Conservation (phyloP, 2,888 invertebrate species). For the Brachynemurus nebulosus region DNA sequence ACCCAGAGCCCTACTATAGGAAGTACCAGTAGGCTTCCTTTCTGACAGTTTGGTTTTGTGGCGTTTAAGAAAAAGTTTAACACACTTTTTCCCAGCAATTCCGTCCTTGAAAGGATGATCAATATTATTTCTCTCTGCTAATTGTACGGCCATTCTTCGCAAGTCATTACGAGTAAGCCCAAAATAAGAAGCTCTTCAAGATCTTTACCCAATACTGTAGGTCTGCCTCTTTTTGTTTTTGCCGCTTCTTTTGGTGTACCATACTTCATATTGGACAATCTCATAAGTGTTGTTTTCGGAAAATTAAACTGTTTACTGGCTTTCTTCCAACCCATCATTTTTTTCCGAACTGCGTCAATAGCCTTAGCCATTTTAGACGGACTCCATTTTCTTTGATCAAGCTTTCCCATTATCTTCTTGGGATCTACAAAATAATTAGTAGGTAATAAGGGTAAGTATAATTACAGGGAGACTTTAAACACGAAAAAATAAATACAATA, state of each 20-base stretch:
- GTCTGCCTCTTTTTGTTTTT: background rate
- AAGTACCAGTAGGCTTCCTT: slow-evolving; percentile 18
- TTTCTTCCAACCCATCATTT: slow-evolving; percentile 7
- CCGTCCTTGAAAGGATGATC: slow-evolving; percentile 9
- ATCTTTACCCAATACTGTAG: background rate
- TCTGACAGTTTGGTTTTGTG: slow-evolving; percentile 8
- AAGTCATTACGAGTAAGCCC: slow-evolving; percentile 11
- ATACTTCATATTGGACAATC: background rate
- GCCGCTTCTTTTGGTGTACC: background rate
- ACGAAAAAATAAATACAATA: too few relatives aligned
- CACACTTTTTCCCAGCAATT: slow-evolving; percentile 11
- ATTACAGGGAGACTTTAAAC: too few relatives aligned
- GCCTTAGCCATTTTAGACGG: slow-evolving; percentile 12
- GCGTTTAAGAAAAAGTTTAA: slow-evolving; percentile 22
- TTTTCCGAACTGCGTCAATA: slow-evolving; percentile 1
- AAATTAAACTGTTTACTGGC: slow-evolving; percentile 5
- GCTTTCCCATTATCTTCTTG: too few relatives aligned
- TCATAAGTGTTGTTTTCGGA: slow-evolving; percentile 4
- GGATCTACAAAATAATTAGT: too few relatives aligned
- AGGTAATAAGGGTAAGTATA: too few relatives aligned
- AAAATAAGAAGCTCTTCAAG: background rate
- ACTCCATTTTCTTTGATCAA: background rate
- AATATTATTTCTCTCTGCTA: slow-evolving; percentile 11
- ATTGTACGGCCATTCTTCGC: slow-evolving; percentile 9
- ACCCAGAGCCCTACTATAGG: slow-evolving; percentile 10